Percentiles rank a stretch among this genome's conserved stretches.
Evolutionary conservation across 2,113 vertebrate genomes (phyloP).

Genomic region (Tinamus guttatus): DNA sequence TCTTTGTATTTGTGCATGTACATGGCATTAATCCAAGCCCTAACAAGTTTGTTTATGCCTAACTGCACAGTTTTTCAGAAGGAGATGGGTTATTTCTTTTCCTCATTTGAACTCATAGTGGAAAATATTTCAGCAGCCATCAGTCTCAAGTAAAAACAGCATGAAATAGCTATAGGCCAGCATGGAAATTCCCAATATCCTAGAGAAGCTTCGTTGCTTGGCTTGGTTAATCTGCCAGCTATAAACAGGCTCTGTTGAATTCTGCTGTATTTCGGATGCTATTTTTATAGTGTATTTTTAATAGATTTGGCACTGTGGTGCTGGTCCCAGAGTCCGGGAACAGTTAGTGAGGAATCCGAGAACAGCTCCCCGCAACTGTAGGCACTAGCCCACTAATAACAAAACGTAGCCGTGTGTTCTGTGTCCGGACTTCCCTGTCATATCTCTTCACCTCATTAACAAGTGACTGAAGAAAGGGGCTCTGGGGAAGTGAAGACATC

Average conservation of each 20-base stretch:
- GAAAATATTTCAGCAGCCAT: constrained; percentile 53
- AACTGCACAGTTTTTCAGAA: constrained; percentile 34
- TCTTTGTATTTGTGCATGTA: constrained; percentile 10
- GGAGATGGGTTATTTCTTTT: constrained; percentile 57
- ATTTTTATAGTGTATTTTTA: constrained; percentile 47
- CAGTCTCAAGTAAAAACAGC: constrained; percentile 62
- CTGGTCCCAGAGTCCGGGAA: background rate
- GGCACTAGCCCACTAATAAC: constrained; percentile 29
- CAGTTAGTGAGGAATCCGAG: background rate
- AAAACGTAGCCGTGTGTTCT: background rate
- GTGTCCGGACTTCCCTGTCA: background rate
- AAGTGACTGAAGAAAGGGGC: background rate
- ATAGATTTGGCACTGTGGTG: constrained; percentile 8
- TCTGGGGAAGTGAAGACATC: background rate
- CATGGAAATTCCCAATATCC: constrained; percentile 59
- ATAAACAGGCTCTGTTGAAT: constrained; percentile 45
- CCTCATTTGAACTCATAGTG: constrained; percentile 50
- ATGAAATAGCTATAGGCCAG: constrained; percentile 59
- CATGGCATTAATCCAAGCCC: constrained; percentile 22
- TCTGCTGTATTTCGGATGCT: constrained; percentile 14
- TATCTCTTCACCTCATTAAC: background rate
- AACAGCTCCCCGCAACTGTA: constrained; percentile 29
- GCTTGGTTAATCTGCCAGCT: constrained; percentile 61
- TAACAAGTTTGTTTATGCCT: constrained; percentile 55
- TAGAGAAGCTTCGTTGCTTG: constrained; percentile 44